These are phyloP conservation scores for Protobothrops mucrosquamatus DNA, from an alignment of 2,113 vertebrate genomes.

Conservation along the genomic window DNA sequence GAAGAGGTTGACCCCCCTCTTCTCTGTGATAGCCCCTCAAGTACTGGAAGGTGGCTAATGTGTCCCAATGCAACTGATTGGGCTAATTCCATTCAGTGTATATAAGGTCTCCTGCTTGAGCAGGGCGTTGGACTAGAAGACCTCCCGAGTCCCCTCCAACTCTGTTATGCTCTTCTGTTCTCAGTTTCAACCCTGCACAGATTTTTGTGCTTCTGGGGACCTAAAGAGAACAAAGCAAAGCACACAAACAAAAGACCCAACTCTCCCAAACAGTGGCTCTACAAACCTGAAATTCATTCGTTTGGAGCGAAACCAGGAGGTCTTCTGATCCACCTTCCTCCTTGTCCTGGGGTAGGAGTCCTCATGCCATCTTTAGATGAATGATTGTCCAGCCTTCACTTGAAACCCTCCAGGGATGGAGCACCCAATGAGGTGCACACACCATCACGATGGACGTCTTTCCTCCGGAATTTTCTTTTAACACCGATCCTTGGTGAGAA, in stretches of 20 bases:
- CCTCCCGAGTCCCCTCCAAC: not conserved
- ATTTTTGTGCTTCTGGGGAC: not conserved
- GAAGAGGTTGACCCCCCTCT: not conserved
- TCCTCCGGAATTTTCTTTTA: not conserved
- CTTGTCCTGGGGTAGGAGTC: not conserved
- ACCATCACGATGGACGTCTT: accelerated
- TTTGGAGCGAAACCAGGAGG: not conserved
- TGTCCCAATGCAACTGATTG: not conserved
- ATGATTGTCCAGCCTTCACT: not conserved
- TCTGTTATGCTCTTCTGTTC: not conserved
- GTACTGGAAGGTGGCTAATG: too few species aligned
- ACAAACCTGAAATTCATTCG: not conserved
- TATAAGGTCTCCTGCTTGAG: not conserved
- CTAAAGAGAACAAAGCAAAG: not conserved
- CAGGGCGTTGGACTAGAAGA: too few species aligned
- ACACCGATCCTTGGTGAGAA: not conserved
- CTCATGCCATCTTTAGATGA: not conserved
- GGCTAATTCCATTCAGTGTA: not conserved
- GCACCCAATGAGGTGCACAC: too few species aligned
- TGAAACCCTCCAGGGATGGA: not conserved
- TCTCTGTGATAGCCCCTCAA: too few species aligned
- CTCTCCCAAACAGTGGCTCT: not conserved
- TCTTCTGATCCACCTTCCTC: not conserved
- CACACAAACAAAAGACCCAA: not conserved
- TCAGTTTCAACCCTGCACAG: not conserved